These are phyloP conservation scores for Grallaria varia DNA, from an alignment of 2,113 vertebrate species.

Conservation along the genomic window DNA sequence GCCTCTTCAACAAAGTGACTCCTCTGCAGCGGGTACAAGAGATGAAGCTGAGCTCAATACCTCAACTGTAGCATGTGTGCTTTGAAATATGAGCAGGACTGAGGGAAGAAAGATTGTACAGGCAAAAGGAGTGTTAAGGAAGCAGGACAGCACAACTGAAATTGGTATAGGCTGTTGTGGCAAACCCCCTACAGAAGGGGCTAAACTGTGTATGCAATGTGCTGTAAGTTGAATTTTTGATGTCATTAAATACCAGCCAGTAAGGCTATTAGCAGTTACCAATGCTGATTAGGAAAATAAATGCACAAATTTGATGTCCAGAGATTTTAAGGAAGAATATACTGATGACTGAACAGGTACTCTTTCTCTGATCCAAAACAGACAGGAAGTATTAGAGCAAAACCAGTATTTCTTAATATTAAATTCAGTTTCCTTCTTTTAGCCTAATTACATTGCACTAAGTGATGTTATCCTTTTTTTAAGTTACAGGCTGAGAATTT, in stretches of 20 bases:
- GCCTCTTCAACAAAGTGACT: background rate
- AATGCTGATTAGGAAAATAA: background rate
- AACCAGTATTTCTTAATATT: constrained; percentile 46
- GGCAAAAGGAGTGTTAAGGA: background rate
- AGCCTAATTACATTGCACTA: background rate
- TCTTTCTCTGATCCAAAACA: background rate
- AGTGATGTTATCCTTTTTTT: background rate
- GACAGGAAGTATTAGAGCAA: constrained; percentile 35
- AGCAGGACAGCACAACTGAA: background rate
- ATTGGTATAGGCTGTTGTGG: background rate
- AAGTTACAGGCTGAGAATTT: background rate
- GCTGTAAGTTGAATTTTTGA: background rate
- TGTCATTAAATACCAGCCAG: background rate
- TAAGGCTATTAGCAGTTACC: background rate
- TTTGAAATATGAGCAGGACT: background rate
- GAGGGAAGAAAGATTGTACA: background rate
- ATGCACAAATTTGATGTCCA: background rate
- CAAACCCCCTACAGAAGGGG: background rate
- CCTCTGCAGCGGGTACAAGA: background rate
- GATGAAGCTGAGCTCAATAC: background rate
- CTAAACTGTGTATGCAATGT: rapidly evolving
- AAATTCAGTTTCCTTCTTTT: background rate
- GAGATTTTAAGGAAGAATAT: background rate
- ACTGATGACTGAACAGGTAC: background rate
- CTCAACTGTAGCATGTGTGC: background rate